A percentile compares a stretch with the other conserved stretches of the same genome.
These are phyloP conservation scores for Hydractinia symbiolongicarpus DNA, from an alignment of 30 jellyfish, hydroid and myxozoan species.

Conservation along the genomic window DNA sequence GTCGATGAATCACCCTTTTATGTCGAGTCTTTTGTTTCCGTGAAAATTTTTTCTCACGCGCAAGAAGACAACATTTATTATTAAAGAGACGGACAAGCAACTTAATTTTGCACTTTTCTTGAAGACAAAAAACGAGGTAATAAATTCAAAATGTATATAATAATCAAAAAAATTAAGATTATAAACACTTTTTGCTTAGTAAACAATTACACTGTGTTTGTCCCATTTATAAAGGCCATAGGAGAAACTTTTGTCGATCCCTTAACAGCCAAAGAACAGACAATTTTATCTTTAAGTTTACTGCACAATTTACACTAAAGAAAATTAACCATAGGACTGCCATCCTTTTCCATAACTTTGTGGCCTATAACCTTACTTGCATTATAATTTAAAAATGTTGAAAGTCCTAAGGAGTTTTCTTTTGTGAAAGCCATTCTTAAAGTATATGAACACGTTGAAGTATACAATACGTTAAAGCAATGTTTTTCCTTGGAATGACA, in stretches of 20 bases:
- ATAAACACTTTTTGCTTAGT: too few species aligned
- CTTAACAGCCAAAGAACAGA: not conserved
- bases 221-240: constrained; percentile 5
- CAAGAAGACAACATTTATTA: too few species aligned
- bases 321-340: constrained; percentile 4
- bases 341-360: constrained; percentile 11
- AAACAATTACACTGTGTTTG: constrained; percentile 1
- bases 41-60: too few species aligned
- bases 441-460: too few species aligned
- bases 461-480: too few species aligned
- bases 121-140: too few species aligned
- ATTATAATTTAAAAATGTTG: not conserved
- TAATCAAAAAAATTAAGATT: not conserved
- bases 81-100: too few species aligned
- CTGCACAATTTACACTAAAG: not conserved
- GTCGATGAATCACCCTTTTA: too few species aligned
- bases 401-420: not conserved
- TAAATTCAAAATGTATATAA: too few species aligned
- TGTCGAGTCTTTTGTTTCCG: too few species aligned
- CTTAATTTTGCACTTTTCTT: too few species aligned
- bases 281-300: not conserved
- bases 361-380: not conserved
- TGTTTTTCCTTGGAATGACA: too few species aligned
- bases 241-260: not conserved
- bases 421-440: not conserved